Evolutionary conservation across 2,888 invertebrate genomes (phyloP), one percentile per base, ranked within the genome.

Genomic region (Drosophila mettleri): DNA sequence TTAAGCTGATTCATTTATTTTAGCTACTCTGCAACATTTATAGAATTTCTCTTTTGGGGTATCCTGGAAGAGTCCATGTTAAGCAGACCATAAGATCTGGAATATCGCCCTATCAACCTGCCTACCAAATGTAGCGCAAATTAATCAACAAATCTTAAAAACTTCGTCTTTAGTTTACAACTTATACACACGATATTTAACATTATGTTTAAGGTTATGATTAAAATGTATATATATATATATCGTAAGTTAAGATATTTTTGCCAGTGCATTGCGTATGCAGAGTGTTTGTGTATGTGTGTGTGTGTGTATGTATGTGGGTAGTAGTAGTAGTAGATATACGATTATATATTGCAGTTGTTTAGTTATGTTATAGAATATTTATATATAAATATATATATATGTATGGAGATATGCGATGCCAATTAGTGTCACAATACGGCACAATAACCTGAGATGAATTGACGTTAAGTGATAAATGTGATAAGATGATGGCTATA

Each of bases 261-360:
- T 74, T 67, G 85, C 86, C 71, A 60, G 85, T 86, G 85, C 85
- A 79, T 77, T 85, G 85, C 85, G 85, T 84, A 85, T 86, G 85
- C 85, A 74, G 69, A 54, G 76, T 83, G 51, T 65, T 55, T 55
- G 58, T 54, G 39, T 66, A 18, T 62, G 38, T 58, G 43, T 69
- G 29, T 57, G 54, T 59, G 54, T 53, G 22, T 64, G 34, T 63
- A 31, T 16, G 43, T 27, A 31, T 59, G 34, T 34, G 43, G n/a
- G 43, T 45, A 9, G 43, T 45, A 45, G 39, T 53, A 29, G 53
- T 53, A 41, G 18, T 31, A 49, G 31, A 48, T 39, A 48, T 58
- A 48, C 43, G 22, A 59, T 48, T 67, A 43, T 76, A 55, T 53
- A 41, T 53, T 52, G 36, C 51, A 52, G 20, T 43, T 45, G 39